Conservation (phyloP, 2,113 vertebrate species). For the Irena cyanogastra region DNA sequence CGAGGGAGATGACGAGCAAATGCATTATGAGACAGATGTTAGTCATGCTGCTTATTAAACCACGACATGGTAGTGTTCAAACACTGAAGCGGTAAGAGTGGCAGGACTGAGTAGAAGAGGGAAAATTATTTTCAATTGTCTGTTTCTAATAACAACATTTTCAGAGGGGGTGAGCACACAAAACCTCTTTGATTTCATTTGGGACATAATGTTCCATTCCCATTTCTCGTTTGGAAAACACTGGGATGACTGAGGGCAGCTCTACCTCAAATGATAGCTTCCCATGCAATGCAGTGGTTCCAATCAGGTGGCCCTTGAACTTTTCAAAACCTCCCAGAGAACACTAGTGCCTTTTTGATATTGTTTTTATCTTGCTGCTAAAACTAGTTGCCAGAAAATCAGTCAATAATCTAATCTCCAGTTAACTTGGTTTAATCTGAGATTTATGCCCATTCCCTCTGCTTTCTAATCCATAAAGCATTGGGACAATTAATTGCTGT, state of each 20-base stretch:
- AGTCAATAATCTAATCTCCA: neutral
- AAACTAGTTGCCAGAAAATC: neutral
- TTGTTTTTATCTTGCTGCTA: neutral
- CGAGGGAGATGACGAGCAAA: neutral
- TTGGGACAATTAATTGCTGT: neutral
- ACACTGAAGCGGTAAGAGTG: neutral
- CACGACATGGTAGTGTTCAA: rapidly evolving
- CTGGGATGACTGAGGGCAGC: neutral
- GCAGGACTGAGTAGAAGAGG: neutral
- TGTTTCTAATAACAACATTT: neutral
- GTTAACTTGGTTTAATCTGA: neutral
- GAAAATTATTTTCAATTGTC: neutral
- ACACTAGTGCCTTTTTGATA: neutral
- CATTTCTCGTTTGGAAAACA: neutral
- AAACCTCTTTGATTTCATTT: neutral
- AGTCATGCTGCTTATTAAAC: neutral
- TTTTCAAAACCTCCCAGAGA: neutral
- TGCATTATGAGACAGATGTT: neutral
- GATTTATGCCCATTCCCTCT: neutral
- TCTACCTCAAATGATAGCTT: neutral
- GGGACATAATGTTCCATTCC: neutral
- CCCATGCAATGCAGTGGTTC: neutral
- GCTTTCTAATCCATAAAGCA: neutral
- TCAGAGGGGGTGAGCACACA: neutral
- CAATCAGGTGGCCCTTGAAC: neutral